These are phyloP conservation scores for Mercenaria mercenaria DNA, from an alignment of 1,140 invertebrate genomes.

Conservation along the genomic window DNA sequence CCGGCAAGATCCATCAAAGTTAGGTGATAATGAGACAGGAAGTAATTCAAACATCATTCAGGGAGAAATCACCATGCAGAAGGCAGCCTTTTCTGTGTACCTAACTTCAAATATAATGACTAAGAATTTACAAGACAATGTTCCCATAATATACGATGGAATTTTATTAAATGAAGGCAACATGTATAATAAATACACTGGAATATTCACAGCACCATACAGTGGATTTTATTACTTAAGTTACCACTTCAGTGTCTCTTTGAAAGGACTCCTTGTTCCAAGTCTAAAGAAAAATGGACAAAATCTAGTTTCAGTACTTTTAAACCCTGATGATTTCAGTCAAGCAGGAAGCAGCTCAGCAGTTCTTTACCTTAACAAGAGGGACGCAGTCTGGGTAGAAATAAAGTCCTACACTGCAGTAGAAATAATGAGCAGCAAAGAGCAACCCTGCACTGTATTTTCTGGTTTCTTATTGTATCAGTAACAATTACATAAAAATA, in stretches of 20 bases:
- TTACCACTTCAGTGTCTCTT: neutral
- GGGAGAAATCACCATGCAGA: too few relatives aligned
- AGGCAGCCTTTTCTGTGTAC: neutral
- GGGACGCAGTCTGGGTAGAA: neutral
- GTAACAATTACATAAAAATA: too few relatives aligned
- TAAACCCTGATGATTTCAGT: neutral
- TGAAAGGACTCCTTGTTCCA: neutral
- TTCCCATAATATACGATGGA: neutral
- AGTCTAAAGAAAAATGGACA: neutral
- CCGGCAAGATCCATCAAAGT: too few relatives aligned
- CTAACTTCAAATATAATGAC: neutral
- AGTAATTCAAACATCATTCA: too few relatives aligned
- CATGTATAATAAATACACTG: neutral
- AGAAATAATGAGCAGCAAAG: neutral
- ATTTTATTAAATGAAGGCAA: neutral
- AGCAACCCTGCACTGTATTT: neutral
- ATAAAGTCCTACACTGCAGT: neutral
- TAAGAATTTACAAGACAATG: neutral
- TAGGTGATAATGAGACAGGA: too few relatives aligned
- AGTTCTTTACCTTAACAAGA: neutral
- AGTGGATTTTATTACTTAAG: neutral
- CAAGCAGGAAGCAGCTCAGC: neutral
- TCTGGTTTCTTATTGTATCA: neutral
- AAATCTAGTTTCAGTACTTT: neutral
- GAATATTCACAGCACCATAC: neutral